A percentile compares a stretch with the other conserved stretches of the same genome.
These are phyloP conservation scores for Brotogeris chrysoptera DNA, from an alignment of 2,797 vertebrate species.

Conservation along the genomic window DNA sequence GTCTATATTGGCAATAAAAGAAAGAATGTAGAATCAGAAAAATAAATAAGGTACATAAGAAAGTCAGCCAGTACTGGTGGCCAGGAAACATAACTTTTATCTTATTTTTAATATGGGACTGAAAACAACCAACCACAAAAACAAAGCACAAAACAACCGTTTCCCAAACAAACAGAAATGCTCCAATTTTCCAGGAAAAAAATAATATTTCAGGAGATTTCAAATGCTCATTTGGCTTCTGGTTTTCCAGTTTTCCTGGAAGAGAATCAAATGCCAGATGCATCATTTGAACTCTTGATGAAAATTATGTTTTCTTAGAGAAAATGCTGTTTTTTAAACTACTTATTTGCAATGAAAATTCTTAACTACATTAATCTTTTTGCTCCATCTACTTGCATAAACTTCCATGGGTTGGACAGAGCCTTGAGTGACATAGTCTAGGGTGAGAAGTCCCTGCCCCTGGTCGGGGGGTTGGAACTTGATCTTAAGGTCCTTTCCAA, in stretches of 20 bases:
- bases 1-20: conserved; percentile 6
- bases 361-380: not conserved
- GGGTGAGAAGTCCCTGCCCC: not conserved
- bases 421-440: not conserved
- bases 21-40: not conserved
- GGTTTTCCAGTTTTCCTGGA: not conserved
- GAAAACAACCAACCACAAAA: not conserved
- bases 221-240: not conserved
- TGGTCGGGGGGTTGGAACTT: not conserved
- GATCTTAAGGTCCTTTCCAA: not conserved
- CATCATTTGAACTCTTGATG: not conserved
- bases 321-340: not conserved
- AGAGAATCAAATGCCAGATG: not conserved
- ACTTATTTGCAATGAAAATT: not conserved
- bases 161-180: not conserved
- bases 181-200: not conserved
- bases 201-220: not conserved
- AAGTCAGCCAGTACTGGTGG: not conserved
- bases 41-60: not conserved
- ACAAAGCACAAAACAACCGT: not conserved
- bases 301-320: not conserved
- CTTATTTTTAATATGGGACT: not conserved
- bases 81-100: not conserved
- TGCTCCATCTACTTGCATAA: not conserved
- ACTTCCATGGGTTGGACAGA: not conserved